Evolutionary conservation across 2,888 invertebrate genomes (phyloP).

Genomic region (Hirtodrosophila histrioides): DNA sequence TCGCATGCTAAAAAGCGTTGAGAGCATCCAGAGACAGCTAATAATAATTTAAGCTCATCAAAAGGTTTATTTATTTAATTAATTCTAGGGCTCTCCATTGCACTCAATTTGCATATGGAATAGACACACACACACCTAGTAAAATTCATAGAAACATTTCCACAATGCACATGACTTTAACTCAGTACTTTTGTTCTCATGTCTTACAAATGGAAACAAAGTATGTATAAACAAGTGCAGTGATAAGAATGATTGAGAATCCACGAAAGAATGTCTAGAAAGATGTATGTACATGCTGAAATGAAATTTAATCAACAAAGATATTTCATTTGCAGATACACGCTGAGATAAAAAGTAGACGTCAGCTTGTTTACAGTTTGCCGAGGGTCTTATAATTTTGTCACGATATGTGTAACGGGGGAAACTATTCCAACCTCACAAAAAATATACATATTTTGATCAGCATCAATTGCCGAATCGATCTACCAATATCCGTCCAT

Average conservation of each 20-base stretch:
- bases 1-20: not conserved
- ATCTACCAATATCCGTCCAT: too few relatives aligned
- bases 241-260: constrained; percentile 29
- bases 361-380: not conserved
- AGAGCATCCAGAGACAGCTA: too few relatives aligned
- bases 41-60: not conserved
- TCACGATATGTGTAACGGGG: constrained; percentile 1
- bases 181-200: constrained; percentile 1
- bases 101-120: constrained; percentile 29
- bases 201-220: constrained; percentile 5
- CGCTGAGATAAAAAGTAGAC: constrained; percentile 25
- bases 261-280: constrained; percentile 5
- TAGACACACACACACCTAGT: not conserved
- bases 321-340: constrained; percentile 19
- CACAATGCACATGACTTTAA: constrained; percentile 1
- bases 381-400: constrained; percentile 18
- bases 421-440: too few relatives aligned
- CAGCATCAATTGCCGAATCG: too few relatives aligned
- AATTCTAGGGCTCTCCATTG: constrained; percentile 14
- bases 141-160: constrained; percentile 14
- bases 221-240: constrained; percentile 48
- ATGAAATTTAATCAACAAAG: constrained; percentile 47
- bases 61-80: constrained; percentile 10
- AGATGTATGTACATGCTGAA: constrained; percentile 20
- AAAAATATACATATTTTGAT: too few relatives aligned